Conservation (phyloP, 1,140 invertebrate genomes). For the Dendrolimus kikuchii region DNA sequence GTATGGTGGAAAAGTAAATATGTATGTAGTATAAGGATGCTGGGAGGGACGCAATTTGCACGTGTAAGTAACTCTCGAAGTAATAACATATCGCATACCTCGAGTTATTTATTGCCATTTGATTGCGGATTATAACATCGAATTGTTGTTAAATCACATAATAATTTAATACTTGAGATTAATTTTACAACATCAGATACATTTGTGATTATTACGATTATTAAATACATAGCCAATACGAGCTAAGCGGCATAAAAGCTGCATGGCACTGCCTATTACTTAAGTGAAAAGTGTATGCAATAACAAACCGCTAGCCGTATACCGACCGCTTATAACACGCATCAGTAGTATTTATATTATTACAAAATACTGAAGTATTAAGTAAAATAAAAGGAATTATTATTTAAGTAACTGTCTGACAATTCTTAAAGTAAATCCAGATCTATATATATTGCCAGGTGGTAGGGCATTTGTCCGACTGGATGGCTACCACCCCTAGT, state of each 20-base stretch:
- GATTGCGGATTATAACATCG: constrained; percentile 34
- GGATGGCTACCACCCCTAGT: no score
- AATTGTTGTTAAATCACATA: constrained; percentile 23
- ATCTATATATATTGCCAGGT: no score
- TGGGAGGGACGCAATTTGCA: constrained; percentile 29
- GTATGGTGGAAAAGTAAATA: constrained; percentile 63
- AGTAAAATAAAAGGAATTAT: no score
- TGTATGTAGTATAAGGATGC: constrained; percentile 27
- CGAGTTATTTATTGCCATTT: constrained; percentile 34
- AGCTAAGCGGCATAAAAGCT: constrained; percentile 1
- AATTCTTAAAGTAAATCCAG: no score
- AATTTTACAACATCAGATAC: constrained; percentile 10
- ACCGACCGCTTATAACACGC: no score
- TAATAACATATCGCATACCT: constrained; percentile 17
- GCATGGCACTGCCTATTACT: no score
- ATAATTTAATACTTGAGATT: constrained; percentile 22
- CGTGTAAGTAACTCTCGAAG: constrained; percentile 14
- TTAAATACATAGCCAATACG: constrained; percentile 5
- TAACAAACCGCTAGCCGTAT: no score
- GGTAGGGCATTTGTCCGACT: no score
- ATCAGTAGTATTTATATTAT: no score
- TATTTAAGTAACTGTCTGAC: no score
- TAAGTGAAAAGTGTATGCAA: no score
- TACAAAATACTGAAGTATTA: no score
- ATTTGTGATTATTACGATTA: constrained; percentile 3